Evolutionary conservation across 2,797 vertebrate species (phyloP).

Genomic region (Threskiornis aethiopicus): DNA sequence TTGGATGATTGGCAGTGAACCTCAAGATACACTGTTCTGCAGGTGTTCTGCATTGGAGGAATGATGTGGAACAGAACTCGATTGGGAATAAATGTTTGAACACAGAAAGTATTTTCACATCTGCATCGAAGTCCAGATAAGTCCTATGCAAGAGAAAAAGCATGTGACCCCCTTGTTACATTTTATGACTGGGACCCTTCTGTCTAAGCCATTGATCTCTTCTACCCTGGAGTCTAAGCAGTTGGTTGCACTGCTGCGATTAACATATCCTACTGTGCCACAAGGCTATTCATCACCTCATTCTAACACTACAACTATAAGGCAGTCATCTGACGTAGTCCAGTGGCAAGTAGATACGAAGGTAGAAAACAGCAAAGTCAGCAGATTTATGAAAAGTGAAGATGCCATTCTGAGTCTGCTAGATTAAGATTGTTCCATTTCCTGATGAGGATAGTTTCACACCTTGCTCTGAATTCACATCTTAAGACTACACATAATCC

Average conservation of each 20-base stretch:
- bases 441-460: not conserved
- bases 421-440: not conserved
- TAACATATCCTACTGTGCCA: not conserved
- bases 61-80: not conserved
- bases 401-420: not conserved
- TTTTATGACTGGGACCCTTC: not conserved
- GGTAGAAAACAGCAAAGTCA: not conserved
- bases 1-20: not conserved
- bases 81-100: not conserved
- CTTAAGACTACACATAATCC: not conserved
- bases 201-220: not conserved
- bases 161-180: rapidly evolving
- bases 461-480: not conserved
- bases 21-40: not conserved
- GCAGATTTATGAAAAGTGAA: not conserved
- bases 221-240: not conserved
- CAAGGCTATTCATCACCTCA: not conserved
- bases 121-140: not conserved
- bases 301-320: not conserved
- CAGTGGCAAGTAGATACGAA: not conserved
- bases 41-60: not conserved
- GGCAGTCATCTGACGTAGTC: not conserved
- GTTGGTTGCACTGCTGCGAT: not conserved
- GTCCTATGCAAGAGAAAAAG: not conserved
- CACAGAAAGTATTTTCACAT: not conserved